A percentile compares a stretch with the other conserved stretches of the same genome.
Conservation (phyloP, 2,797 vertebrate species). For the Anas georgica region DNA sequence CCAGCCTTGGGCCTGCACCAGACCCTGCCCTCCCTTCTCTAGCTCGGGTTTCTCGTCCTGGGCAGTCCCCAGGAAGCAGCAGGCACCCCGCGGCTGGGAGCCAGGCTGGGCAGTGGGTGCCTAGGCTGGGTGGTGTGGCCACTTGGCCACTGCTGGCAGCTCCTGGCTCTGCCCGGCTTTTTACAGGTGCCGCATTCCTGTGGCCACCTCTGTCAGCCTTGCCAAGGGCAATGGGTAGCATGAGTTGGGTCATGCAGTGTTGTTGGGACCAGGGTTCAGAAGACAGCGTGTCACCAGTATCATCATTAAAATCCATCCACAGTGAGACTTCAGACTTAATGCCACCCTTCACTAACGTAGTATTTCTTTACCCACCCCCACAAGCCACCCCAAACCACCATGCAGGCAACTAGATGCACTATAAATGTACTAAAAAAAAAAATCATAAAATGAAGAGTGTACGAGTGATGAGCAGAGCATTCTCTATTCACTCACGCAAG, state of each 20-base stretch:
- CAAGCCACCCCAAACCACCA: not conserved
- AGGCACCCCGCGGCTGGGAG: accelerated
- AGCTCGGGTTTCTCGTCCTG: not conserved
- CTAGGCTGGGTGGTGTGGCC: too few species aligned
- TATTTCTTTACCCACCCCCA: too few species aligned
- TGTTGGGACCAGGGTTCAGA: accelerated
- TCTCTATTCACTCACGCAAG: not conserved
- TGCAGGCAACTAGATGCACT: not conserved
- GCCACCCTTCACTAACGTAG: not conserved
- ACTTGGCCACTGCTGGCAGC: accelerated
- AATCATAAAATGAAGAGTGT: not conserved
- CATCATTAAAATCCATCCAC: not conserved
- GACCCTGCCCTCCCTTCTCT: too few species aligned
- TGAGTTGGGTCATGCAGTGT: too few species aligned
- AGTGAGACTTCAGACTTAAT: not conserved
- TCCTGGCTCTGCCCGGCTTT: not conserved
- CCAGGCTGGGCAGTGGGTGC: too few species aligned
- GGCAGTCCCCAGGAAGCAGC: not conserved
- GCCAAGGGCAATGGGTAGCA: too few species aligned
- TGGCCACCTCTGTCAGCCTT: too few species aligned
- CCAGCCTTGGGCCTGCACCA: not conserved
- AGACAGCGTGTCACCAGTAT: accelerated
- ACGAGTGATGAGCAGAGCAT: not conserved
- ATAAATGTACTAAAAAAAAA: not conserved
- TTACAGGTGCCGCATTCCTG: too few species aligned